Percentiles rank a stretch among this genome's conserved stretches.
Evolutionary conservation across 2,888 invertebrate genomes (phyloP).

Genomic region (Pandemis corylana): DNA sequence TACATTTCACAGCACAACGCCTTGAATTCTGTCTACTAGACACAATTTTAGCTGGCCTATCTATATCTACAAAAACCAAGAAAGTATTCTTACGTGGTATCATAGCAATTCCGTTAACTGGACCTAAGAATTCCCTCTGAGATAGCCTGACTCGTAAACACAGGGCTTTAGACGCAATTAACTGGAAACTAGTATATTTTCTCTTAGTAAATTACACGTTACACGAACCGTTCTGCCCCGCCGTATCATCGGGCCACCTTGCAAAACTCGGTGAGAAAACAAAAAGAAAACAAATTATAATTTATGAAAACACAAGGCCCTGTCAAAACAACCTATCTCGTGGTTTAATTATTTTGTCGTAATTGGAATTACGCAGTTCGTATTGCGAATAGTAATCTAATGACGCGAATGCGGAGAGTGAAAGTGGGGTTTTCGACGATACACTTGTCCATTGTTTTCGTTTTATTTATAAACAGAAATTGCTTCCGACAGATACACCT

Average conservation of each 20-base stretch:
- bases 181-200: conserved; percentile 26
- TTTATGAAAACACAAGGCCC: conserved; percentile 3
- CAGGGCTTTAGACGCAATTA: conserved; percentile 16
- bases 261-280: not conserved
- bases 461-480: conserved; percentile 16
- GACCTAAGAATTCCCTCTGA: conserved; percentile 8
- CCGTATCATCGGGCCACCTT: not conserved
- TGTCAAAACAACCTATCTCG: conserved; percentile 3
- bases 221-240: not conserved
- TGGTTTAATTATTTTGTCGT: conserved; percentile 28
- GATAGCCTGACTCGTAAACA: conserved; percentile 11
- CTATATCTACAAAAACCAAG: not conserved
- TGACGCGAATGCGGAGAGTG: conserved; percentile 4
- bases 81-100: not conserved
- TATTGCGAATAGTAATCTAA: not conserved
- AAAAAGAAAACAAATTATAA: conserved; percentile 16
- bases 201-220: conserved; percentile 20
- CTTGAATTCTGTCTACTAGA: too few relatives aligned
- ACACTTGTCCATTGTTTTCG: conserved; percentile 12
- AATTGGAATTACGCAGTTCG: conserved; percentile 26
- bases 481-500: conserved; percentile 1
- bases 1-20: too few relatives aligned
- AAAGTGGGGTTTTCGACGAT: conserved; percentile 15
- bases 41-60: too few relatives aligned
- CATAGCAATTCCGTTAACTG: conserved; percentile 1